Evolutionary conservation across 1,140 invertebrate species (phyloP).

Genomic region (Aphaenogaster floridana): DNA sequence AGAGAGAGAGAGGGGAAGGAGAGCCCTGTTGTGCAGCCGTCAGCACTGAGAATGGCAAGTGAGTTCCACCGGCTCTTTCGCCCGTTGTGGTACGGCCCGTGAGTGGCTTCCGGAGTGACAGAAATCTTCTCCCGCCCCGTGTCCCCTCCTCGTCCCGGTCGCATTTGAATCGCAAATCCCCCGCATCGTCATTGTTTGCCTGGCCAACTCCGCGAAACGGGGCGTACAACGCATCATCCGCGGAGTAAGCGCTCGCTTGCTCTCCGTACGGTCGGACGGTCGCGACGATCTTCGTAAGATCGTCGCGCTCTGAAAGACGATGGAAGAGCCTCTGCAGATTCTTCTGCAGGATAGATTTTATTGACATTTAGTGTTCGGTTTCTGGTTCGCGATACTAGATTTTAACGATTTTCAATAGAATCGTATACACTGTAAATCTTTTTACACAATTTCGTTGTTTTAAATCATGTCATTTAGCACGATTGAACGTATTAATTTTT

Average conservation of each 20-base stretch:
- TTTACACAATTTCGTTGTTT: too few relatives aligned
- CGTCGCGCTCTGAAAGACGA: not conserved
- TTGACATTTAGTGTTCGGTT: not conserved
- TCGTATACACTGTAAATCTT: too few relatives aligned
- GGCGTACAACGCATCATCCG: slow-evolving; percentile 44
- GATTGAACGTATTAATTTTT: too few relatives aligned
- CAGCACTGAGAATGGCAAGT: slow-evolving; percentile 67
- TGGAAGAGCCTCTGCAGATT: not conserved
- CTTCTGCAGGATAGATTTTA: not conserved
- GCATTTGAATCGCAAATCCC: slow-evolving; percentile 77
- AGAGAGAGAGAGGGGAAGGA: slow-evolving; percentile 21
- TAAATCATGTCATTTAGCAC: too few relatives aligned
- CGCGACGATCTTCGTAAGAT: slow-evolving; percentile 6
- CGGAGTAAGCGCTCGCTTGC: slow-evolving; percentile 22
- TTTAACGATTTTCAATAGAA: not conserved
- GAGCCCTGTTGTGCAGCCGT: slow-evolving; percentile 66
- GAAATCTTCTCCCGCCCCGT: slow-evolving; percentile 43
- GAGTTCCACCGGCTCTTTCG: slow-evolving; percentile 61
- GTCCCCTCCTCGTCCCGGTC: not conserved
- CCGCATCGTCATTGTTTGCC: slow-evolving; percentile 68
- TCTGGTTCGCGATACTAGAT: not conserved
- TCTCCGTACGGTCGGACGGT: not conserved
- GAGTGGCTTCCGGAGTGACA: slow-evolving; percentile 67
- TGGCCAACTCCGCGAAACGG: slow-evolving; percentile 37
- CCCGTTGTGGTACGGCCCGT: slow-evolving; percentile 46